These are phyloP conservation scores for Eugnorisma glareosa DNA, from an alignment of 2,888 invertebrate species.

Conservation along the genomic window DNA sequence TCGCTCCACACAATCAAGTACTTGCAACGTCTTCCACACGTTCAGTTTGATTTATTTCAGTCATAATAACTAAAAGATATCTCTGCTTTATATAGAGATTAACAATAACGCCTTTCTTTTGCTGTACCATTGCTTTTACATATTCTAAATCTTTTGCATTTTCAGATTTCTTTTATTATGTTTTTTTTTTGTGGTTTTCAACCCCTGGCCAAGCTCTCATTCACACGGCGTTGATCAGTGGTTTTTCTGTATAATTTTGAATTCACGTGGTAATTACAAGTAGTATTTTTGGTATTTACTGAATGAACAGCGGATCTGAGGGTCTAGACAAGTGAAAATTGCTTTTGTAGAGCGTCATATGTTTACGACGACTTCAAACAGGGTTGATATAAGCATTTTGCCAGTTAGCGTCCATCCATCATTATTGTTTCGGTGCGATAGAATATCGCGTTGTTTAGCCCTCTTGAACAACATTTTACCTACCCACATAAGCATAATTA, in stretches of 20 bases:
- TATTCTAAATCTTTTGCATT: neutral
- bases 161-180: neutral
- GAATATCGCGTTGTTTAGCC: neutral
- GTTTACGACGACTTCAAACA: neutral
- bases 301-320: neutral
- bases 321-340: neutral
- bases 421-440: neutral
- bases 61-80: conserved; percentile 70
- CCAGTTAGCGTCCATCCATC: neutral
- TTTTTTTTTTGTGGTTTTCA: neutral
- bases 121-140: conserved; percentile 5
- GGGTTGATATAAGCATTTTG: neutral
- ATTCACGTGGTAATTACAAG: neutral
- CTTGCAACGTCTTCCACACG: conserved; percentile 74
- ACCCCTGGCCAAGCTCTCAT: neutral
- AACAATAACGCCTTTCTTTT: conserved; percentile 55
- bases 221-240: neutral
- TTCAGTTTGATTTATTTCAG: conserved; percentile 75
- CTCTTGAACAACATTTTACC: neutral
- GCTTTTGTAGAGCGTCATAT: neutral
- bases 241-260: neutral
- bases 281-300: neutral
- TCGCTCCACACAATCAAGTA: conserved; percentile 56
- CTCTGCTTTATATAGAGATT: conserved; percentile 59
- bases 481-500: too few species aligned